Evolutionary conservation across 2,888 invertebrate species (phyloP).

Genomic region (Drosophila suboccidentalis): DNA sequence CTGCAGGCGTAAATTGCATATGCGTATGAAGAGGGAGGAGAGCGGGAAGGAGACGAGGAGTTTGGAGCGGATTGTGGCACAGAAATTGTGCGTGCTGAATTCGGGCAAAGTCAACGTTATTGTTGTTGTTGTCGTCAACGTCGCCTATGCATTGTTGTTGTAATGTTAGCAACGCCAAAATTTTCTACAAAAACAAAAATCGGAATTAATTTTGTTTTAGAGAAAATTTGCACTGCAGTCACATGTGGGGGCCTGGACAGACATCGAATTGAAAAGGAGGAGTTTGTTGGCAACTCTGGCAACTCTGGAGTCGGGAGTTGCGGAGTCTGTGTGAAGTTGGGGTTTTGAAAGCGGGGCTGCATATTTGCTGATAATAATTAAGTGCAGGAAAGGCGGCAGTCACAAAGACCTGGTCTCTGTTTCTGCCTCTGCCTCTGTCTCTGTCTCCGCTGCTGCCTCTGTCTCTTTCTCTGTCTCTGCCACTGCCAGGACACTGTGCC

Average conservation of each 20-base stretch:
- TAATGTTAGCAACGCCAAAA: constrained; percentile 76
- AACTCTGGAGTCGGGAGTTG: background rate
- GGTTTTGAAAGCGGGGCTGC: constrained; percentile 48
- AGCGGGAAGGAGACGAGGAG: background rate
- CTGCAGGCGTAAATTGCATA: constrained; percentile 82
- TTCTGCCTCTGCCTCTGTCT: background rate
- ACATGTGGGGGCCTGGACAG: constrained; percentile 36
- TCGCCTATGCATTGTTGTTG: constrained; percentile 52
- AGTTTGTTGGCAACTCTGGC: constrained; percentile 1
- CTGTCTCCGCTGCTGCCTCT: background rate
- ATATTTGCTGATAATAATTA: constrained; percentile 85
- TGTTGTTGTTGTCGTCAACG: constrained; percentile 59
- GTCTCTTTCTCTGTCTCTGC: background rate
- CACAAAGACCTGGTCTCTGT: constrained; percentile 60
- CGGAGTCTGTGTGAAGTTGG: background rate
- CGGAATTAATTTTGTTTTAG: constrained; percentile 85
- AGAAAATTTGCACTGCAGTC: constrained; percentile 82
- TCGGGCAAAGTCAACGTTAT: constrained; percentile 72
- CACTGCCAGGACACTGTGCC: constrained; percentile 1
- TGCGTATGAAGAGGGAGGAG: constrained; percentile 35
- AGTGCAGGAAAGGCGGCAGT: constrained; percentile 79
- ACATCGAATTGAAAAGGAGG: background rate
- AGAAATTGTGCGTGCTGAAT: constrained; percentile 69
- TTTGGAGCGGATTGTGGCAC: constrained; percentile 43
- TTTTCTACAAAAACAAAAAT: constrained; percentile 82